Base-by-base conservation (phyloP, 2,888 invertebrate genomes). In the Scaptomyza caliginosa region DNA sequence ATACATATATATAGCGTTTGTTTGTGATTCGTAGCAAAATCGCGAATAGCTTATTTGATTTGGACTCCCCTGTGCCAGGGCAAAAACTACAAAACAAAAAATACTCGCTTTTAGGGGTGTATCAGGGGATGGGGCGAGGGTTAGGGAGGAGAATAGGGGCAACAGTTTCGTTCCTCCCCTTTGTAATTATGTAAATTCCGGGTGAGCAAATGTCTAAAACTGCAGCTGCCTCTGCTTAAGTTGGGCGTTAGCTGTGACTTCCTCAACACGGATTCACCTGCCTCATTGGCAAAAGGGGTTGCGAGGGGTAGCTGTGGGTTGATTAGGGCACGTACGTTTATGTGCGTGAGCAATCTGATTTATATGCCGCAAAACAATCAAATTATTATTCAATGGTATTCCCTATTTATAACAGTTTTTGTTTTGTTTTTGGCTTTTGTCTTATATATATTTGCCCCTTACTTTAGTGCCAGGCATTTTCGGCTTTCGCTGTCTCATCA, bases 291-390 rank as follows among this genome's bases (percentile, higher is more conserved):
- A 13, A 26, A n/a, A 19, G n/a, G n/a, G 17, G 26, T 10, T 16
- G 36, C 2, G 2, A 24, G 24, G 7, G 13, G 6, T 11, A 13
- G 8, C 23, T 39, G 34, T 26, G 43, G 11, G 38, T 2, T 4
- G 2, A 13, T 10, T 13, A 1, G 17, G 13, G 13, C 13, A 8
- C 28, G n/a, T n/a, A n/a, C 54, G 71, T 58, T 70, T 56, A 67
- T 83, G 69, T 77, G 81, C 81, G 67, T 70, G 67, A 56, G 52
- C 68, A 50, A 75, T 84, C 74, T 67, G 82, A 86, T 81, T 86
- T 84, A 71, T 71, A 81, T 67, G 75, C 63, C 71, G 63, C 60
- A 54, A 71, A 79, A 58, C 82, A 84, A 86, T 81, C 74, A 84
- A 84, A 86, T 86, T 74, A 86, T 84, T 64, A 46, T 46, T 45